Evolutionary conservation across 2,888 invertebrate genomes (phyloP), one percentile per base, ranked within the genome.

Genomic region (Agapostemon virescens): DNA sequence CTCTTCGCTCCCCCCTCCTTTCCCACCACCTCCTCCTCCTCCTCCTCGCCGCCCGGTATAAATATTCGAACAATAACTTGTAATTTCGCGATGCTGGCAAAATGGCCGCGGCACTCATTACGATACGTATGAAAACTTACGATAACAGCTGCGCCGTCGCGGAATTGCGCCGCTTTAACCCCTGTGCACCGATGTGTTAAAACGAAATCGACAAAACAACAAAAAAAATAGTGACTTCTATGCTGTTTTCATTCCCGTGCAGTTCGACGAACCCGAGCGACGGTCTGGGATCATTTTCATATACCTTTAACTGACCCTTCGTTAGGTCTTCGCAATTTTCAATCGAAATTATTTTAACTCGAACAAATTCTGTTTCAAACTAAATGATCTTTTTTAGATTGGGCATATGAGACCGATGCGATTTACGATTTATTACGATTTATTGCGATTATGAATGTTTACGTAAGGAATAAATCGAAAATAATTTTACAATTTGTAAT

Each of bases 11-110:
- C n/a, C n/a, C n/a, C n/a, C n/a, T n/a, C n/a, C n/a, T n/a, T n/a
- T n/a, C n/a, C n/a, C n/a, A n/a, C n/a, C n/a, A n/a, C n/a, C n/a
- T n/a, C n/a, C n/a, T n/a, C n/a, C n/a, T n/a, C n/a, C n/a, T n/a
- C 55, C n/a, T 20, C 52, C 23, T n/a, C 15, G 15, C 23, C 26
- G 7, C 7, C 15, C 1, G 33, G 13, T 67, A 76, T 74, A 82
- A 82, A 81, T 70, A 82, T 73, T 72, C 58, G 23, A 20, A 70
- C 63, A 40, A 76, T 81, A 76, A 80, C 72, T 82, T 81, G 58
- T 64, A 52, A 69, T 81, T 61, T 33, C 38, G 6, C 23, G 63
- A 11, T 30, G 55, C 42, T 17, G 17, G 33, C 36, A 68, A 73
- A 82, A 82, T 73, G 45, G 71, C 49, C n/a, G 33, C 40, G 26